phyloP scores from a whole-genome alignment of 2,797 vertebrate genomes.

The Myotis planiceps region DNA sequence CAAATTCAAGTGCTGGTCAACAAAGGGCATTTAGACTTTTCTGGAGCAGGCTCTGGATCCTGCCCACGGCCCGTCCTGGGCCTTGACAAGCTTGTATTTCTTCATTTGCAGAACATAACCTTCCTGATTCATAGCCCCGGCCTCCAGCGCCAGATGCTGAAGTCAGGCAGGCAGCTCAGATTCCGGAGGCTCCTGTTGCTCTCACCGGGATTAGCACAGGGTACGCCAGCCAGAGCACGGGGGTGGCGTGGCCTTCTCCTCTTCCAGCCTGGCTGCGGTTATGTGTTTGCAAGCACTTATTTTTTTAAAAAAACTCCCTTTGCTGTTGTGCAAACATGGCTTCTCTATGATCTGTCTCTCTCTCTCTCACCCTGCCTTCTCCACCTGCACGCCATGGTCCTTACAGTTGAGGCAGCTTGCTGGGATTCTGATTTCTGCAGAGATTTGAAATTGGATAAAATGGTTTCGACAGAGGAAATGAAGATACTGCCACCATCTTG shows the following conservation, averaged over 20 bases:
- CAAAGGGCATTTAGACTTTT: slow-evolving; percentile 8
- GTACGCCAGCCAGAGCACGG: slow-evolving; percentile 28
- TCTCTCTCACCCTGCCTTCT: neutral
- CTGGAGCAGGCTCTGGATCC: neutral
- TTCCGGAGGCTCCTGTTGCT: slow-evolving; percentile 84
- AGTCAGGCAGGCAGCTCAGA: slow-evolving; percentile 81
- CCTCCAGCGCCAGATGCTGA: slow-evolving; percentile 84
- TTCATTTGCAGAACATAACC: slow-evolving; percentile 50
- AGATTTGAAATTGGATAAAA: neutral
- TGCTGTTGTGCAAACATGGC: slow-evolving; percentile 24
- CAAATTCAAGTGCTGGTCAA: neutral
- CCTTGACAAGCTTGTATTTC: slow-evolving; percentile 67
- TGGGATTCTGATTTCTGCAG: neutral
- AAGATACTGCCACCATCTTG: neutral
- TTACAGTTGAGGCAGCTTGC: neutral
- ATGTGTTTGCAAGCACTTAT: slow-evolving; percentile 74
- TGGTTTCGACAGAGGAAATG: neutral
- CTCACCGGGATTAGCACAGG: slow-evolving; percentile 86
- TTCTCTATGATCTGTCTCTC: neutral
- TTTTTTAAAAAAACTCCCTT: slow-evolving; percentile 58
- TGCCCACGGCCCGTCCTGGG: neutral
- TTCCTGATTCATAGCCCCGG: slow-evolving; percentile 61
- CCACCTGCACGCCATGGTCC: neutral
- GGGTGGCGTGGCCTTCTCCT: slow-evolving; percentile 78
- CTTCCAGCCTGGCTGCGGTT: slow-evolving; percentile 64